Evolutionary conservation across 2,113 vertebrate genomes (phyloP).

Genomic region (Baryphthengus martii): DNA sequence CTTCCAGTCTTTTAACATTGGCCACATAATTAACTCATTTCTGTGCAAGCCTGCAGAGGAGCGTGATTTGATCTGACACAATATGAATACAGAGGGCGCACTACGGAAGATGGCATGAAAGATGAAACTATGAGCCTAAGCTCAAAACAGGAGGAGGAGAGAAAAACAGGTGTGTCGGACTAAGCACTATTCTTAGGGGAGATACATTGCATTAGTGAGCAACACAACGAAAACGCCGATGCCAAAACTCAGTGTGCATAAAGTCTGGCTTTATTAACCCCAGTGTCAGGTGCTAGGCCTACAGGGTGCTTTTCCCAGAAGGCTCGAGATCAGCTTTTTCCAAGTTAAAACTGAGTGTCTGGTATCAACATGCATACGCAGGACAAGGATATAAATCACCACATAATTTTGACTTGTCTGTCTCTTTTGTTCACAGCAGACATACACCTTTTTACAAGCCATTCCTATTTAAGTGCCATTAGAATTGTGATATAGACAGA

Average conservation of each 20-base stretch:
- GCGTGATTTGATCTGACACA: not conserved
- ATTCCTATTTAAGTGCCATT: not conserved
- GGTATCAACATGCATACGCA: not conserved
- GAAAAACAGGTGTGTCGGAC: not conserved
- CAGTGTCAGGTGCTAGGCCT: slow-evolving; percentile 2
- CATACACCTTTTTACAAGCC: not conserved
- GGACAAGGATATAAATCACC: not conserved
- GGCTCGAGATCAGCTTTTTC: not conserved
- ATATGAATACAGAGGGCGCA: not conserved
- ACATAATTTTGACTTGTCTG: not conserved
- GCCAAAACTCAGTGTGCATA: not conserved
- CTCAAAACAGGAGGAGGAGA: not conserved
- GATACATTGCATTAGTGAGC: not conserved
- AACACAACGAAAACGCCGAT: not conserved
- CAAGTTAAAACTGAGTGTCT: not conserved
- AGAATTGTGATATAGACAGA: not conserved
- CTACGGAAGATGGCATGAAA: not conserved
- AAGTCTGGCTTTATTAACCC: not conserved
- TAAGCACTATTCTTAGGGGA: not conserved
- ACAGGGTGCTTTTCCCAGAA: not conserved
- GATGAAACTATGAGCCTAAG: not conserved
- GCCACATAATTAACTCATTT: slow-evolving; percentile 11
- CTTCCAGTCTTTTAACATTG: not conserved
- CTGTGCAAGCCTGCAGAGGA: not conserved
- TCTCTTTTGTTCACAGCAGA: not conserved